A percentile compares a stretch with the other conserved stretches of the same genome.
These are phyloP conservation scores for Chloebia gouldiae DNA, from an alignment of 2,113 vertebrate species.

Conservation along the genomic window DNA sequence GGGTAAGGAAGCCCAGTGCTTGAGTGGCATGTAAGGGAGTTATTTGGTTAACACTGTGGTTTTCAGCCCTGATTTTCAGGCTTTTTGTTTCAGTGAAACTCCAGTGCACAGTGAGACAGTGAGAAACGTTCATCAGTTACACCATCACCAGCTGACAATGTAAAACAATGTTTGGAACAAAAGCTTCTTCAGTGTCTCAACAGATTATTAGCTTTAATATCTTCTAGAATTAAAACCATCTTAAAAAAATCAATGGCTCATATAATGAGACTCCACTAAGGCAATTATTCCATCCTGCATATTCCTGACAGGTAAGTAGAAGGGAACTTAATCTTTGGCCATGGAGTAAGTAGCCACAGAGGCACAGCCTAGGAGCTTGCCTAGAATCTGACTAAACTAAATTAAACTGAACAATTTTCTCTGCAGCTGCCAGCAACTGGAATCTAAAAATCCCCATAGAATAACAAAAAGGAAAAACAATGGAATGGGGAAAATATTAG, in stretches of 20 bases:
- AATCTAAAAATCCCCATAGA: neutral
- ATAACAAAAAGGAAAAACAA: slow-evolving; percentile 11
- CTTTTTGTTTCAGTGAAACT: neutral
- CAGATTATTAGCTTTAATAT: neutral
- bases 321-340: neutral
- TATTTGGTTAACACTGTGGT: neutral
- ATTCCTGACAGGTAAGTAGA: neutral
- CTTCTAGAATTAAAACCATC: neutral
- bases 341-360: neutral
- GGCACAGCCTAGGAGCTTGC: neutral
- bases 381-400: neutral
- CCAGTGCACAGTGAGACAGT: neutral
- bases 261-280: neutral
- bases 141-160: neutral
- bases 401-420: neutral
- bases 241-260: neutral
- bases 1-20: neutral
- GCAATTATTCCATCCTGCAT: neutral
- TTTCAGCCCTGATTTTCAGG: neutral
- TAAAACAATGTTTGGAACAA: neutral
- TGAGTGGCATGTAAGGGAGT: neutral
- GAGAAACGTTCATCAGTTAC: neutral
- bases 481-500: neutral
- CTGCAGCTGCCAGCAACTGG: neutral
- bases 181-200: neutral